Evolutionary conservation across 30 jellyfish, hydroid and myxozoan genomes (phyloP).

Genomic region (Turritopsis rubra): DNA sequence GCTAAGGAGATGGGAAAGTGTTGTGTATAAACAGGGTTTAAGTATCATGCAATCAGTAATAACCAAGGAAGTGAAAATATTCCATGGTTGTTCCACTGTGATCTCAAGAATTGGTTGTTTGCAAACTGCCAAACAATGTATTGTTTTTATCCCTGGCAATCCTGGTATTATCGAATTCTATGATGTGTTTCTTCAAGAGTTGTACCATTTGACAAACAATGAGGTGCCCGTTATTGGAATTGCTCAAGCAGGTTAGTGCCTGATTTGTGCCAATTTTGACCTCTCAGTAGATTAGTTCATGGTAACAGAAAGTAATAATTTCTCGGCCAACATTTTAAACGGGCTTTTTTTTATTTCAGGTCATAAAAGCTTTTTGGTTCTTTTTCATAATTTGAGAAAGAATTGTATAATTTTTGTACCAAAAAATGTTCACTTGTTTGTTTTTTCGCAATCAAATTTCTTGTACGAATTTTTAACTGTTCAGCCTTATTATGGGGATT

Average conservation of each 20-base stretch:
- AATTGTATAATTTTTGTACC: too few species aligned
- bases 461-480: too few species aligned
- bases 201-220: constrained; percentile 26
- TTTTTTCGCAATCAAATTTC: too few species aligned
- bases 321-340: too few species aligned
- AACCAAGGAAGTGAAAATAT: background rate
- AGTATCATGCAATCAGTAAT: background rate
- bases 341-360: background rate
- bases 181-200: constrained; percentile 50
- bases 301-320: too few species aligned
- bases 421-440: too few species aligned
- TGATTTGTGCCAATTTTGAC: background rate
- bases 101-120: background rate
- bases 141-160: constrained; percentile 62
- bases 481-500: too few species aligned
- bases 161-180: constrained; percentile 83
- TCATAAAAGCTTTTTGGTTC: background rate
- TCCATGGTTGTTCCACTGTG: background rate
- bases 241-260: constrained; percentile 37
- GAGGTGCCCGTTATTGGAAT: constrained; percentile 49
- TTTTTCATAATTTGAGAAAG: too few species aligned
- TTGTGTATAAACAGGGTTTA: too few species aligned
- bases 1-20: too few species aligned
- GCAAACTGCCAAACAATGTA: background rate
- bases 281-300: too few species aligned